Percentiles rank a stretch among this genome's conserved stretches.
phyloP scores from a whole-genome alignment of 2,888 invertebrate genomes.

The Choristoneura rosaceana region DNA sequence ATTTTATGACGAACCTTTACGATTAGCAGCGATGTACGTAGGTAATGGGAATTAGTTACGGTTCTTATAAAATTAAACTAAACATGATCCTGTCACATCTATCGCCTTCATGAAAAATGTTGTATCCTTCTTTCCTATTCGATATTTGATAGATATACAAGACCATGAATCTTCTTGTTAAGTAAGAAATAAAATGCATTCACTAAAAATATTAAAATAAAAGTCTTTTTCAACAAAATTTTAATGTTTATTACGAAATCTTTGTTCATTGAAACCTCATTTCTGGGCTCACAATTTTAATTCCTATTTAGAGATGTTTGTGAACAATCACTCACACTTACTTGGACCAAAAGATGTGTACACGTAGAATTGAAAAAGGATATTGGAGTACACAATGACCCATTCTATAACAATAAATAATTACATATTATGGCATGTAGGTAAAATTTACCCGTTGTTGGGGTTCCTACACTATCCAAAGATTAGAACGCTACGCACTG shows the following conservation, averaged over 20 bases:
- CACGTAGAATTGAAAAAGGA: slow-evolving; percentile 25
- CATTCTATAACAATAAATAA: slow-evolving; percentile 35
- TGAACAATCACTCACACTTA: slow-evolving; percentile 24
- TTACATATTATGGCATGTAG: slow-evolving; percentile 37
- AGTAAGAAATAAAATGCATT: no score
- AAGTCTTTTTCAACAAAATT: slow-evolving; percentile 58
- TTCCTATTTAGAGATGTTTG: slow-evolving; percentile 1
- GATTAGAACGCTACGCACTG: slow-evolving; percentile 46
- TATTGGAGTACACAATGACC: slow-evolving; percentile 10
- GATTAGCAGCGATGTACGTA: neutral
- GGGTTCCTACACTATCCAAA: slow-evolving; percentile 34
- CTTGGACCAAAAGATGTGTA: slow-evolving; percentile 18
- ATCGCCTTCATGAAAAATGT: neutral
- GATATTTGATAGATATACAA: no score
- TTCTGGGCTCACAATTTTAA: slow-evolving; percentile 18
- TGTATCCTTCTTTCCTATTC: no score
- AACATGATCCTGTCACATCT: no score
- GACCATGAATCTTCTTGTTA: no score
- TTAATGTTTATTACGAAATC: slow-evolving; percentile 71
- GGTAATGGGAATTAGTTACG: neutral
- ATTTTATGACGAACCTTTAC: neutral
- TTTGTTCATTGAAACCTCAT: slow-evolving; percentile 63
- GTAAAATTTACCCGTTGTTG: slow-evolving; percentile 26
- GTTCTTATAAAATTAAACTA: neutral
- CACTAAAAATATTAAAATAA: slow-evolving; percentile 47